Conservation (phyloP, 2,797 vertebrate genomes). For the Discoglossus pictus region DNA sequence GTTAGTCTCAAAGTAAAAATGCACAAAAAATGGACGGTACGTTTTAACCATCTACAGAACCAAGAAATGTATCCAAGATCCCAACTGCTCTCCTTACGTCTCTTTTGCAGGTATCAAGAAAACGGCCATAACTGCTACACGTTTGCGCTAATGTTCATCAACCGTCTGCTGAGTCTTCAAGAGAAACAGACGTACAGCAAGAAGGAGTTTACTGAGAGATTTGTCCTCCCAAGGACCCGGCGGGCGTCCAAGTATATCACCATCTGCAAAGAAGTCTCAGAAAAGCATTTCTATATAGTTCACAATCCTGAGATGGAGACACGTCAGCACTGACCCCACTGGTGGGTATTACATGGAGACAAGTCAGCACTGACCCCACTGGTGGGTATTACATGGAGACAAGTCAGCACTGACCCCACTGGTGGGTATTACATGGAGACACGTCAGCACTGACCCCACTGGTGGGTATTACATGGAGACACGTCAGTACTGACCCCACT, state of each 20-base stretch:
- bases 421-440: no score
- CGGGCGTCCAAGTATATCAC: constrained; percentile 78
- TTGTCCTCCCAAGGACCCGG: constrained; percentile 79
- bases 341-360: no score
- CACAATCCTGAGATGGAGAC: constrained; percentile 54
- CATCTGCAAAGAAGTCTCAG: constrained; percentile 70
- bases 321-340: no score
- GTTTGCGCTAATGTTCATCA: constrained; percentile 83
- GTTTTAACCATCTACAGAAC: no score
- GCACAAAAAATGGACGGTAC: no score
- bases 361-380: no score
- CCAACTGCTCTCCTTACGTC: neutral
- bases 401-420: no score
- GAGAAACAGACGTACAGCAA: constrained; percentile 70
- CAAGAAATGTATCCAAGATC: neutral
- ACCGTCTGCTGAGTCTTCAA: constrained; percentile 73
- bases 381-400: no score
- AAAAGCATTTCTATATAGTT: constrained; percentile 71
- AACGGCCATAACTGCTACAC: constrained; percentile 86
- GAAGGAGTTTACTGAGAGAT: constrained; percentile 76
- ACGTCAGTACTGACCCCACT: no score
- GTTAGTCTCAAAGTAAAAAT: no score
- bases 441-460: no score
- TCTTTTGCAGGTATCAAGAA: constrained; percentile 78
- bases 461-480: no score